Base-by-base conservation (phyloP, 1,140 invertebrate species). In the Atta texana region DNA sequence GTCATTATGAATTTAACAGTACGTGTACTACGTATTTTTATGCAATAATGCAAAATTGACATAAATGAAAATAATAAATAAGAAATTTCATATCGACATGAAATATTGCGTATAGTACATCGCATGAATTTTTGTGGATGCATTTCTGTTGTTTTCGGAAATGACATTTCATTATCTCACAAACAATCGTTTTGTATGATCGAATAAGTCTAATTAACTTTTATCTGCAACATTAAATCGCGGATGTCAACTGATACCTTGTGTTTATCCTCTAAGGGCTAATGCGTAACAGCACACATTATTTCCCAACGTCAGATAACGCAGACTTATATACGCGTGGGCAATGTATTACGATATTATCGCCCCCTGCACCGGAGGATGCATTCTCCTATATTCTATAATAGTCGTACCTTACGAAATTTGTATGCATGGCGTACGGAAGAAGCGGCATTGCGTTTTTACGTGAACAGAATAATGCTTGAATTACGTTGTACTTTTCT, bases 311-410 rank as follows among this genome's bases (percentile, higher is more conserved):
- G 69, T 84, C 80, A 84, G 80, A 84, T 84, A 84, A 84, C 80
- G 55, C 55, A 7, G 69, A 84, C 80, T 84, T 84, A 84, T 84
- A 84, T 84, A 84, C 69, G 80, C 80, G 24, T 74, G 69, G 72
- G 80, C 80, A 75, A 84, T 84, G 80, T 49, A 75, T 84, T 84
- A 84, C 68, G 80, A 84, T 84, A 84, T 84, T 84, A 84, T 84
- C 80, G 80, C 39, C 3, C 2, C 18, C 14, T 61, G 69, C 39
- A 75, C 18, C 55, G 55, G 69, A 61, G 80, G 39, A 84, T 75
- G 21, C 69, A 84, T 82, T 53, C 39, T 44, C 80, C 80, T 82
- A 82, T 75, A 84, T 84, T 84, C 69, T 84, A 84, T 84, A 84
- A 84, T 84, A 75, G 69, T 57, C 24, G 80, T 84, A 75, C 59